Conservation (phyloP, 2,113 vertebrate species). For the Callaeas wilsoni region DNA sequence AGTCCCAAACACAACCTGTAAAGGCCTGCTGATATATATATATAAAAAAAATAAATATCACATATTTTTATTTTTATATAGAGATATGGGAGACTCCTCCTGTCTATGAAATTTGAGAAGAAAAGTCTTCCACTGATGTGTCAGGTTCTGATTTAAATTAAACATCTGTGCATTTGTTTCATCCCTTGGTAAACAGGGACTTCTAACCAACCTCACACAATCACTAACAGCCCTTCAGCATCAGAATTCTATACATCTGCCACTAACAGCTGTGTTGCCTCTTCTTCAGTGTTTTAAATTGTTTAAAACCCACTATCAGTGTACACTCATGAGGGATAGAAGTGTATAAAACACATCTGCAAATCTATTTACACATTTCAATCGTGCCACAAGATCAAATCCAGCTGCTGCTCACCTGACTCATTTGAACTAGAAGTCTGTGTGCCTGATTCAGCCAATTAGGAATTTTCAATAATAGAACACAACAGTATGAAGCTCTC, state of each 20-base stretch:
- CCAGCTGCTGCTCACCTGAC: neutral
- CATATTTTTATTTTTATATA: neutral
- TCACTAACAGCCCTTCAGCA: neutral
- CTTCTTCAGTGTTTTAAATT: neutral
- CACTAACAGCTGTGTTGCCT: neutral
- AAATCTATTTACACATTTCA: neutral
- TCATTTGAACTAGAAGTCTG: neutral
- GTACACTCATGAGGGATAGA: neutral
- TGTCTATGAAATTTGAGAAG: neutral
- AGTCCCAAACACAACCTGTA: neutral
- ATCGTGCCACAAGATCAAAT: neutral
- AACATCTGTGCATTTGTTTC: neutral
- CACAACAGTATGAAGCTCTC: neutral
- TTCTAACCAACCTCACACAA: neutral
- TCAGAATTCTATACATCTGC: neutral
- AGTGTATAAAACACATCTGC: neutral
- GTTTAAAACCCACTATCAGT: neutral
- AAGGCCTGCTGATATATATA: neutral
- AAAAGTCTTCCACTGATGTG: neutral
- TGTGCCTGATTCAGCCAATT: neutral
- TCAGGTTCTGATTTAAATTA: neutral
- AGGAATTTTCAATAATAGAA: neutral
- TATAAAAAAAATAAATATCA: too few relatives aligned
- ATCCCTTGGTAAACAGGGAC: neutral
- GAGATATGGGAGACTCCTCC: neutral